Conservation (phyloP, 2,797 vertebrate species). For the Gymnoscopelus microlampas region DNA sequence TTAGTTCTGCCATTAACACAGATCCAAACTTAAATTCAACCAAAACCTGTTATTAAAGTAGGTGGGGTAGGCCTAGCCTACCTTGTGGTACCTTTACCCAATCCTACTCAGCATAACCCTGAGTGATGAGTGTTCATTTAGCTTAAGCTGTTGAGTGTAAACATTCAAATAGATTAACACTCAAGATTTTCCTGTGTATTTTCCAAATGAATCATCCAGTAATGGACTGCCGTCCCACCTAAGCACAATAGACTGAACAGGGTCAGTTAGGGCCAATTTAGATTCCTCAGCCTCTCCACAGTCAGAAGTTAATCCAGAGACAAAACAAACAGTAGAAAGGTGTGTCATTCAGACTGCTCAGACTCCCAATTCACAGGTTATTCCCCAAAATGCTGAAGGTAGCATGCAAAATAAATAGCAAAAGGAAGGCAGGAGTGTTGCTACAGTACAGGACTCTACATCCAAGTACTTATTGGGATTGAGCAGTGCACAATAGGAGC, state of each 20-base stretch:
- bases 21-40: conserved; percentile 8
- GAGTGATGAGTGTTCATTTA: too few species aligned
- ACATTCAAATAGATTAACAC: conserved; percentile 37
- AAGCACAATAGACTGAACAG: conserved; percentile 59
- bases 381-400: conserved; percentile 27
- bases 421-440: too few species aligned
- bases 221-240: conserved; percentile 31
- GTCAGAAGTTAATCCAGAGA: conserved; percentile 61
- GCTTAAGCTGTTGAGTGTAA: too few species aligned
- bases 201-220: not conserved
- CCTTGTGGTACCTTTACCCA: conserved; percentile 28
- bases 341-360: conserved; percentile 36
- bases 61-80: conserved; percentile 1
- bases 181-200: conserved; percentile 12
- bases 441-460: too few species aligned
- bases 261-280: conserved; percentile 63
- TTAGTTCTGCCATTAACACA: not conserved
- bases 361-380: conserved; percentile 42
- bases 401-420: not conserved
- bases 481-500: too few species aligned
- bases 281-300: conserved; percentile 47
- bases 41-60: conserved; percentile 15
- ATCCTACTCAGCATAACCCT: conserved; percentile 4
- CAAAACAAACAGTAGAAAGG: conserved; percentile 57
- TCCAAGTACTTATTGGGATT: too few species aligned